phyloP scores from a whole-genome alignment of 23 tunicate species.

The Ascidia mentula region DNA sequence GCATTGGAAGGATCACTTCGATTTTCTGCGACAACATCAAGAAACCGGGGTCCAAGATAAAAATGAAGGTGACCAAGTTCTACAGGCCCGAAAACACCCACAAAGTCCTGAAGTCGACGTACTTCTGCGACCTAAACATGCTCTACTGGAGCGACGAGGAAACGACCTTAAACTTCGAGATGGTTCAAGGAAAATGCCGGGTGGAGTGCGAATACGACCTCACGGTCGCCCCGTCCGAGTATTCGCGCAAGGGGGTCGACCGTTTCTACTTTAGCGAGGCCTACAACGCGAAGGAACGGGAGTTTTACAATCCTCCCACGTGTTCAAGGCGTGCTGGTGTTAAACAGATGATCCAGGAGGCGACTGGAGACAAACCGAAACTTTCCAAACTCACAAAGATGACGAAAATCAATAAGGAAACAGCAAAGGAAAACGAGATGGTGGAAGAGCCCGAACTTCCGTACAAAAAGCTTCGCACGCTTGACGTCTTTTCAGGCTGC shows the following conservation, averaged over 20 bases:
- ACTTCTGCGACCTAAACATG: conserved; percentile 59
- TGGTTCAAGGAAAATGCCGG: conserved; percentile 67
- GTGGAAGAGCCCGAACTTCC: background rate
- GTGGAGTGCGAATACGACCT: conserved; percentile 76
- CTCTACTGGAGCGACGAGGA: conserved; percentile 70
- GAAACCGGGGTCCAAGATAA: conserved; percentile 20
- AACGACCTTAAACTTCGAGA: conserved; percentile 25
- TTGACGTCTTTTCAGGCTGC: conserved; percentile 95
- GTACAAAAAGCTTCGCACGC: conserved; percentile 40
- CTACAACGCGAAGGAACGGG: conserved; percentile 29
- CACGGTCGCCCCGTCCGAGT: conserved; percentile 36
- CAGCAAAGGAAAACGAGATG: conserved; percentile 20
- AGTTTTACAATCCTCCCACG: conserved; percentile 57
- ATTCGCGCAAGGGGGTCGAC: conserved; percentile 47
- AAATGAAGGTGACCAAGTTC: conserved; percentile 60
- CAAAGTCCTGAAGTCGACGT: conserved; percentile 41
- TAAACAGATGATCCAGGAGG: conserved; percentile 26
- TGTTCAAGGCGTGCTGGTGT: conserved; percentile 48
- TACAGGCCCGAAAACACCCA: conserved; percentile 87
- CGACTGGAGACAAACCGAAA: conserved; percentile 32
- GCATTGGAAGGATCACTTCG: conserved; percentile 59
- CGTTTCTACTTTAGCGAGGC: conserved; percentile 75
- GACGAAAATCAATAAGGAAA: conserved; percentile 26
- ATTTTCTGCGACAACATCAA: conserved; percentile 26
- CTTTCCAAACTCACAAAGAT: conserved; percentile 31